Base-by-base conservation (phyloP, 2,797 vertebrate species). In the Onychomys arenicola region DNA sequence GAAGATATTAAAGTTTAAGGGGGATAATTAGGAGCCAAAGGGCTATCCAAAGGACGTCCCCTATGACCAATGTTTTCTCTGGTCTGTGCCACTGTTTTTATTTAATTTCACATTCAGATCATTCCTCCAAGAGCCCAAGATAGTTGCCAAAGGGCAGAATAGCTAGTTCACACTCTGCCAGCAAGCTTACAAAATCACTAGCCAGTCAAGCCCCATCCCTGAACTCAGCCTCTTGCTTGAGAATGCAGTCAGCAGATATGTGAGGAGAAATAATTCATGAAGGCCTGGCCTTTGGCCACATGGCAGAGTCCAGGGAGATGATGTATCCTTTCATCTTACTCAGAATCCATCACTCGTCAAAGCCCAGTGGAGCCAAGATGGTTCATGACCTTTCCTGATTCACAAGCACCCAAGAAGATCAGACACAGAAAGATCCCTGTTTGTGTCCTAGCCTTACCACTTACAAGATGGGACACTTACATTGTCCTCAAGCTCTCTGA, bases 191-290 rank as follows among this genome's bases (percentile, higher is more conserved):
- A 49, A 25, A 81, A 88, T 6, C 73, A 78, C 12, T 52, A 59
- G 13, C 14, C 49, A 75, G 34, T 34, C 65, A 40, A 76, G 43
- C 71, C 55, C 80, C 76, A 69, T 2, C 71, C 84, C 52, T 34
- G n/a, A 88, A 94, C 46, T 96, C 88, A 87, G 67, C 32, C n/a
- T 40, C 37, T 87, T 49, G 63, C 57, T 52, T 78, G 37, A 95
- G 89, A 65, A 40, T 90, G 32, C 21, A 78, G 32, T 55, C 80
- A 89, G 46, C 6, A 78, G 69, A 69, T 76, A 52, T 46, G 65
- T 23, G 23, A 43, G 34, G 83, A 46, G 85, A 92, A 75, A 87
- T 75, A 83, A 75, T 76, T 34, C 32, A 84, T 75, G 55, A 84
- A 61, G 43, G 25, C 32, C 16, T 19, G 46, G 76, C 32, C 23